Evolutionary conservation across 2,888 invertebrate genomes (phyloP).

Genomic region (Cantharis rustica): DNA sequence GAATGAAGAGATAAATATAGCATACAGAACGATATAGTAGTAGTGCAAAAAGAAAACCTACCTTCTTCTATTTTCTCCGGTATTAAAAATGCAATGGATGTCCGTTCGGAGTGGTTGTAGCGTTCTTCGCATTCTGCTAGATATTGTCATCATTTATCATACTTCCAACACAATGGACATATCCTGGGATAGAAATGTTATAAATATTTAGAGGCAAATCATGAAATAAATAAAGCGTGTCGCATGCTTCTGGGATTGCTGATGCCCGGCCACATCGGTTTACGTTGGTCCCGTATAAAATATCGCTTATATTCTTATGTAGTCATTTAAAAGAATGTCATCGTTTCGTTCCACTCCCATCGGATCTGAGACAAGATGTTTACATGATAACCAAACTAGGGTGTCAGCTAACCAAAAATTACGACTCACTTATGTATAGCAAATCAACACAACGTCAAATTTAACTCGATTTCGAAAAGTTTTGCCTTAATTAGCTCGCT

Average conservation of each 20-base stretch:
- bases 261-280: constrained; percentile 34
- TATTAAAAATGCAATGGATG: constrained; percentile 41
- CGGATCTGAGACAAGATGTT: constrained; percentile 38
- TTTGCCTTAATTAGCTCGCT: neutral
- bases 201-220: constrained; percentile 54
- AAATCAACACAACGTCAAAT: neutral
- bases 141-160: constrained; percentile 51
- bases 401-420: neutral
- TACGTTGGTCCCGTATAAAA: constrained; percentile 35
- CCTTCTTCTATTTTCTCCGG: constrained; percentile 27
- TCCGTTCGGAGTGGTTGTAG: constrained; percentile 36
- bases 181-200: constrained; percentile 50
- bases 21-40: constrained; percentile 14
- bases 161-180: constrained; percentile 45
- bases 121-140: constrained; percentile 38
- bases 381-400: constrained; percentile 29
- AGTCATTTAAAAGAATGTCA: constrained; percentile 43
- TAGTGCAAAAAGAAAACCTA: constrained; percentile 20
- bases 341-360: constrained; percentile 34
- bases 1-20: constrained; percentile 21
- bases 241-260: constrained; percentile 34
- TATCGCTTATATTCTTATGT: constrained; percentile 37
- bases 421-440: neutral
- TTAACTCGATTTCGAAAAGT: neutral
- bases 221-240: constrained; percentile 49